Evolutionary conservation across 2,797 vertebrate species (phyloP), one percentile per base, ranked within the genome.

Genomic region (Myotis myotis): DNA sequence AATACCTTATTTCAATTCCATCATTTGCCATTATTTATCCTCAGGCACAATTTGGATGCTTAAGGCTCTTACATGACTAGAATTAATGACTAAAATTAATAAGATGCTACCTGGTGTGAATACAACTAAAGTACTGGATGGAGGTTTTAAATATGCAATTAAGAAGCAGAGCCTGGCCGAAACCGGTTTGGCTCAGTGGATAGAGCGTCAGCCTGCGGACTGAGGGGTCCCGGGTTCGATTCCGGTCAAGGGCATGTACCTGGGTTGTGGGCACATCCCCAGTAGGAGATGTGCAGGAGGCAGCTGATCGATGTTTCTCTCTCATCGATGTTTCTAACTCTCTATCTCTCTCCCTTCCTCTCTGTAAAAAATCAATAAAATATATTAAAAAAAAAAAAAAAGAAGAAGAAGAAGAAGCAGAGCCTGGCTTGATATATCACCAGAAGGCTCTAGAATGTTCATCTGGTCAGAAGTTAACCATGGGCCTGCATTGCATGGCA

Each of bases 61-160:
- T 22, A 53, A n/a, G 38, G 13, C 36, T 60, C 47, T 91, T 25
- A 9, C 72, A 53, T 44, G 38, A 23, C 60, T 62, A 91, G 84
- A 81, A 81, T 74, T 76, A 57, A 79, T 83, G 66, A 47, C 38
- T 60, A 75, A 87, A 71, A 84, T 81, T 62, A 88, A 44, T 89
- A 94, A 83, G 74, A 84, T 71, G 36, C 33, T 91, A 30, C 38
- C 44, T 75, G 72, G 76, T 36, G 53, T 36, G 74, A 55, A 96
- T 22, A 79, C 15, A 92, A 81, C 28, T 47, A 36, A 87, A 89
- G 55, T 44, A 44, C 38, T 55, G 30, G 55, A 44, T 9, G 4
- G 55, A 93, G 74, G 53, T 93, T 93, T 74, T 53, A 93, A 70
- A 71, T 33, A 49, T n/a, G 44, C 80, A 89, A 57, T 85, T 51